Conservation (phyloP, 2,113 vertebrate genomes). For the Empidonax alnorum region DNA sequence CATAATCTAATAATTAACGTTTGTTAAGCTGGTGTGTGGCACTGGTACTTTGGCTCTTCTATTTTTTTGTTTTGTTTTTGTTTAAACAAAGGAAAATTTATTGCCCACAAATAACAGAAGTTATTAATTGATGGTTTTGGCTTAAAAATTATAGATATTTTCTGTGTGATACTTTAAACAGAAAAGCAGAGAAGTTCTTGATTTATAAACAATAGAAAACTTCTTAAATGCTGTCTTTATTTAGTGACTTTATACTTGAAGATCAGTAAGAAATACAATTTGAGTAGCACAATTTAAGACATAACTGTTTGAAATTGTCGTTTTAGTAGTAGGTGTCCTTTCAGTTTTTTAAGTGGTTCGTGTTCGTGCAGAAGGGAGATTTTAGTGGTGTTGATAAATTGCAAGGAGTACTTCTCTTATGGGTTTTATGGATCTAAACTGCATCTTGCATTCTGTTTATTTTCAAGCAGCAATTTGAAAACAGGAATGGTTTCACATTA, state of each 20-base stretch:
- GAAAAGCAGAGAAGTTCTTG: background rate
- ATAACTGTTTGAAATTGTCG: accelerated
- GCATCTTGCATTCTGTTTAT: background rate
- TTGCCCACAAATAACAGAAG: accelerated
- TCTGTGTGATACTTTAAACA: background rate
- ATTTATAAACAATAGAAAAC: background rate
- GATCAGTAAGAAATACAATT: background rate
- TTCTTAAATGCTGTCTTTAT: background rate
- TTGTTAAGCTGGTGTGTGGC: slow-evolving; percentile 19
- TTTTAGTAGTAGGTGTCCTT: background rate
- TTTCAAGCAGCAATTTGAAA: background rate
- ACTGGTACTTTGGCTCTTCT: background rate
- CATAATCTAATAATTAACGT: slow-evolving; percentile 53
- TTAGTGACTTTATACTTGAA: background rate
- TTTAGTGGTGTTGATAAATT: background rate
- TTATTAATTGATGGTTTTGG: background rate
- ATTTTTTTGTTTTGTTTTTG: too few species aligned
- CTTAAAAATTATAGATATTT: background rate
- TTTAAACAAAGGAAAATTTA: background rate
- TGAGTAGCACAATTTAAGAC: background rate
- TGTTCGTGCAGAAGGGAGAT: background rate
- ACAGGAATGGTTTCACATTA: background rate
- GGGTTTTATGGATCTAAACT: background rate
- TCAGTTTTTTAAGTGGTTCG: background rate
- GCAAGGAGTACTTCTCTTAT: background rate